Base-by-base conservation (phyloP, 2,888 invertebrate species). In the Drosophila melanocephala region DNA sequence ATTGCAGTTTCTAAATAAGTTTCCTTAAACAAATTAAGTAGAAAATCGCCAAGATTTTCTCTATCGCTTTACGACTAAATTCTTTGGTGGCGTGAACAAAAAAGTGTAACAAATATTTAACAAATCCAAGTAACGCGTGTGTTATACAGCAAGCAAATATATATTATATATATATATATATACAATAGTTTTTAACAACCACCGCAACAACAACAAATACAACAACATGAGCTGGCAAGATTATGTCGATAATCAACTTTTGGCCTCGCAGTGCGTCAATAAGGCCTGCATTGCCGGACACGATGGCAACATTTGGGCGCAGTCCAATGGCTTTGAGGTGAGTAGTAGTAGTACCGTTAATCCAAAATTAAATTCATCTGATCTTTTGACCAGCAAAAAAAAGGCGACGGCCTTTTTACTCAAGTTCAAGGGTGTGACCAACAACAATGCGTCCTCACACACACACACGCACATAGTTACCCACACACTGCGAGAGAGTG, bases 181-280 rank as follows among this genome's bases (percentile, higher is more conserved):
- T 70, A 81, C 26, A 83, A 80, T 83, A 82, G 81, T 83, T 80
- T 77, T 75, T 80, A 76, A 63, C 74, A 77, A 83, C 77, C 65
- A 78, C 63, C 55, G 77, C 74, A 84, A 88, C 81, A 77, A 80
- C 71, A 56, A 82, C 72, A 80, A 74, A 72, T 80, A 84, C 96
- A 95, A 72, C 87, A 72, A 92, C 76, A 98, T 98, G 98, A 98
- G 97, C 97, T 98, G 98, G 98, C 98, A 98, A 97, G 98, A 98
- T 96, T 98, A 98, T 96, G 97, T 98, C 95, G 98, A 98, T 95
- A 98, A 97, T 96, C 98, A 98, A 95, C 96, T 98, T 95, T 95
- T 98, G 95, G 97, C 97, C 94, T 97, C 98, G 94, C 96, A 96
- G 94, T 98, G 97, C 96, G 97, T 98, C 93, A 96, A 97, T 95